These are phyloP conservation scores for Tipula unca DNA, from an alignment of 2,888 invertebrate genomes.

Conservation along the genomic window DNA sequence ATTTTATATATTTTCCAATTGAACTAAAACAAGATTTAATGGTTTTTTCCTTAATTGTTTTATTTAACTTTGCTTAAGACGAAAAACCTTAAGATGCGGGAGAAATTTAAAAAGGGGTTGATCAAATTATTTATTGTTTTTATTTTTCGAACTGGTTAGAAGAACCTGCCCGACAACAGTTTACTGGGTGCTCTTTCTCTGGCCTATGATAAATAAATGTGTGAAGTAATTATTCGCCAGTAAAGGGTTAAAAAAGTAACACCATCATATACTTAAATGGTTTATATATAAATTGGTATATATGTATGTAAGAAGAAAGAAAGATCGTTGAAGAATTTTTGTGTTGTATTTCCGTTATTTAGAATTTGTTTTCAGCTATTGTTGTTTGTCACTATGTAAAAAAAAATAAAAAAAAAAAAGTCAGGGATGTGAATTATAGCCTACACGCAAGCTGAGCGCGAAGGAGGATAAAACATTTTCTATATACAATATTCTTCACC, in stretches of 20 bases:
- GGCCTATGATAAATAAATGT: not conserved
- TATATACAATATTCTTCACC: not conserved
- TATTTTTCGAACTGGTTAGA: not conserved
- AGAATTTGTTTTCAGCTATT: not conserved
- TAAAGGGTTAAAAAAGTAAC: not conserved
- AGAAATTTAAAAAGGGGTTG: not conserved
- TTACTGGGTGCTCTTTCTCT: not conserved
- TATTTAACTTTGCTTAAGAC: not conserved
- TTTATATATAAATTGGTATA: not conserved
- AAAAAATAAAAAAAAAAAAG: not conserved
- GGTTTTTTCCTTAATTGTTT: slow-evolving; percentile 4
- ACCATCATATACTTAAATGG: not conserved
- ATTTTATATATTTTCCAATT: not conserved
- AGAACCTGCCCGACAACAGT: not conserved
- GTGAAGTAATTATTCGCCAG: not conserved
- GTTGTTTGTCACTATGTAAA: not conserved
- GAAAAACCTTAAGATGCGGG: not conserved
- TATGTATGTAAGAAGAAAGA: not conserved
- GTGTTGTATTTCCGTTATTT: not conserved
- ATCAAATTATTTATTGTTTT: not conserved
- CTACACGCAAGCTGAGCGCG: not conserved
- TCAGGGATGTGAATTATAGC: not conserved
- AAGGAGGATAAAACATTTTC: not conserved
- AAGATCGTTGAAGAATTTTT: not conserved
- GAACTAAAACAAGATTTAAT: not conserved